These are phyloP conservation scores for Brachyalestes nurse DNA, from an alignment of 2,797 vertebrate species.

Conservation along the genomic window DNA sequence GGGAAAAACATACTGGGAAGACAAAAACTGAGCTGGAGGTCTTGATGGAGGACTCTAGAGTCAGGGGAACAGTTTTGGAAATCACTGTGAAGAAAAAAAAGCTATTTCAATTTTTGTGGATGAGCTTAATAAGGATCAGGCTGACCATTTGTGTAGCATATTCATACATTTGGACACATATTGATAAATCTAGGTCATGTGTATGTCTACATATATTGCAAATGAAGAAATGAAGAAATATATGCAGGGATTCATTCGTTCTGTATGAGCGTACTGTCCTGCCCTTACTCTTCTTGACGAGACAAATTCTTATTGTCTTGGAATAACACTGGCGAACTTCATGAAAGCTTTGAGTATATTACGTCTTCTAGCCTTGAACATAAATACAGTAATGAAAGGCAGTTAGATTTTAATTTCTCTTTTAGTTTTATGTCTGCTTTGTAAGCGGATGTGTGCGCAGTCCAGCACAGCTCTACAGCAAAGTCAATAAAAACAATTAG, in stretches of 20 bases:
- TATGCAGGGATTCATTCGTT: neutral
- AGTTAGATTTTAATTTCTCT: slow-evolving; percentile 16
- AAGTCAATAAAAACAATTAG: slow-evolving; percentile 64
- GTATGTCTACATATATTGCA: too few species aligned
- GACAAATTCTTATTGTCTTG: neutral
- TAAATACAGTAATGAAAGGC: slow-evolving; percentile 15
- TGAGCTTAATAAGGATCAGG: neutral
- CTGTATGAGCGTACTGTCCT: neutral
- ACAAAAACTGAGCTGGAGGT: neutral
- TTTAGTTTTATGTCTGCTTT: slow-evolving; percentile 52
- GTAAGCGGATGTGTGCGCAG: slow-evolving; percentile 28
- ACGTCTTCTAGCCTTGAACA: neutral
- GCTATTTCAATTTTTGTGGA: neutral
- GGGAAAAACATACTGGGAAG: neutral
- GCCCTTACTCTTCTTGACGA: neutral
- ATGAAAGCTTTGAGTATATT: neutral
- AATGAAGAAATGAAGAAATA: too few species aligned
- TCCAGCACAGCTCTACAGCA: slow-evolving; percentile 42
- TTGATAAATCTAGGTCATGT: too few species aligned
- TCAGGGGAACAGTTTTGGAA: neutral
- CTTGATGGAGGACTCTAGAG: too few species aligned
- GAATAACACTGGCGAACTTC: neutral
- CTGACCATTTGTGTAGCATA: too few species aligned
- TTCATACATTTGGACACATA: too few species aligned
- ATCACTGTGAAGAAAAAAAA: neutral